Conservation (phyloP, 1,140 invertebrate genomes). For the Hypothenemus hampei region DNA sequence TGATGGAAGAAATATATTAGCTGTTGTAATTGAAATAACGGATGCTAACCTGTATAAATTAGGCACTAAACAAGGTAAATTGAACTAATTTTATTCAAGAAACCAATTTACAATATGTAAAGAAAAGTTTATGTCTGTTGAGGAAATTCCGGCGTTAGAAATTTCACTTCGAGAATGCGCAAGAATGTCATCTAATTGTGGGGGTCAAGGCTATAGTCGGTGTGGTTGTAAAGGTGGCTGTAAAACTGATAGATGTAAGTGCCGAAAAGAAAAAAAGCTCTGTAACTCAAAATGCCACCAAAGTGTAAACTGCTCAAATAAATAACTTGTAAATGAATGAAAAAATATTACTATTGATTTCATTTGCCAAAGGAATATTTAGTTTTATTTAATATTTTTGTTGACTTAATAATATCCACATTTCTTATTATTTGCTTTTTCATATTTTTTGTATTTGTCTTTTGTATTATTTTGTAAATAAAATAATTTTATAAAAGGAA, state of each 20-base stretch:
- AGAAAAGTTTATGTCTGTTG: slow-evolving; percentile 13
- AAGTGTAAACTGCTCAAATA: slow-evolving; percentile 19
- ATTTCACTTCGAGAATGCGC: slow-evolving; percentile 15
- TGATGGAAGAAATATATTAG: slow-evolving; percentile 26
- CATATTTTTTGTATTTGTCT: neutral
- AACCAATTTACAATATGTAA: slow-evolving; percentile 21
- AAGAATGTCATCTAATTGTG: slow-evolving; percentile 22
- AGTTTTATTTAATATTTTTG: no score
- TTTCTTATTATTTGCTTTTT: neutral
- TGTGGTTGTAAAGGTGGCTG: slow-evolving; percentile 27
- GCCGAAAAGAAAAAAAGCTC: slow-evolving; percentile 15
- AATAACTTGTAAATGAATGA: neutral
- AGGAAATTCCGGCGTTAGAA: slow-evolving; percentile 10
- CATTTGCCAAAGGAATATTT: no score
- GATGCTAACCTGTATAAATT: slow-evolving; percentile 14
- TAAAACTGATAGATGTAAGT: slow-evolving; percentile 30
- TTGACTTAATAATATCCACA: neutral
- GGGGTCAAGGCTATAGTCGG: slow-evolving; percentile 31
- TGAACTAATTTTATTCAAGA: slow-evolving; percentile 18
- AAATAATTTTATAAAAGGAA: neutral
- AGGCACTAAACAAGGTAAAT: slow-evolving; percentile 14
- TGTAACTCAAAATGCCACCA: slow-evolving; percentile 34
- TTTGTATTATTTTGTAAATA: neutral
- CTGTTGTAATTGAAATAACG: slow-evolving; percentile 16
- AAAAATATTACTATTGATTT: neutral